A percentile compares a stretch with the other conserved stretches of the same genome.
Evolutionary conservation across 1,140 invertebrate genomes (phyloP).

Genomic region (Drosophila trapezifrons): DNA sequence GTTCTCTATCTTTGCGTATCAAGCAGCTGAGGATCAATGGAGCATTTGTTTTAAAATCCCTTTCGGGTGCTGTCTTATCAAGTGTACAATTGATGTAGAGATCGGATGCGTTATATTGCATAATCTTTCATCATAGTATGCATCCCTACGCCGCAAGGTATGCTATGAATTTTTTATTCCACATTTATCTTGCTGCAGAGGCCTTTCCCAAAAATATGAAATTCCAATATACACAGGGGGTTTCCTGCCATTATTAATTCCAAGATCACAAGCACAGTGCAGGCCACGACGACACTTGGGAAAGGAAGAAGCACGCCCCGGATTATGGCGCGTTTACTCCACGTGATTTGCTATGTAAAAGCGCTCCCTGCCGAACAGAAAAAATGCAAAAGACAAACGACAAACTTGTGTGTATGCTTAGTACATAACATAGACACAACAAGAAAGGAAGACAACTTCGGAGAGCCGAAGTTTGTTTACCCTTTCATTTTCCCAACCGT

Average conservation of each 20-base stretch:
- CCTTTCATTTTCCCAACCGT: not conserved
- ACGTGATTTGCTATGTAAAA: constrained; percentile 1
- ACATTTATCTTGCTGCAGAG: not conserved
- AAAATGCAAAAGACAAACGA: constrained; percentile 3
- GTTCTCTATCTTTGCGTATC: no score
- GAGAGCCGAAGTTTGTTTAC: not conserved
- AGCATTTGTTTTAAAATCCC: not conserved
- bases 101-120: not conserved
- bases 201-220: not conserved
- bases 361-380: not conserved
- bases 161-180: not conserved
- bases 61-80: not conserved
- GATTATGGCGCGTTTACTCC: constrained; percentile 1
- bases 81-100: not conserved
- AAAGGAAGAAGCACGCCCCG: not conserved
- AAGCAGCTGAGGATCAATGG: not conserved
- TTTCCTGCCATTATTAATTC: not conserved
- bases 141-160: constrained; percentile 29
- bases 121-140: not conserved
- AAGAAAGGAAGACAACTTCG: not conserved
- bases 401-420: constrained; percentile 11
- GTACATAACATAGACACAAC: not conserved
- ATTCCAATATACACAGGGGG: not conserved
- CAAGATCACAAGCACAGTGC: not conserved
- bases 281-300: not conserved